Evolutionary conservation across 37 sponge, comb jelly and placozoan genomes (phyloP).

Genomic region (Dysidea cf. avara): DNA sequence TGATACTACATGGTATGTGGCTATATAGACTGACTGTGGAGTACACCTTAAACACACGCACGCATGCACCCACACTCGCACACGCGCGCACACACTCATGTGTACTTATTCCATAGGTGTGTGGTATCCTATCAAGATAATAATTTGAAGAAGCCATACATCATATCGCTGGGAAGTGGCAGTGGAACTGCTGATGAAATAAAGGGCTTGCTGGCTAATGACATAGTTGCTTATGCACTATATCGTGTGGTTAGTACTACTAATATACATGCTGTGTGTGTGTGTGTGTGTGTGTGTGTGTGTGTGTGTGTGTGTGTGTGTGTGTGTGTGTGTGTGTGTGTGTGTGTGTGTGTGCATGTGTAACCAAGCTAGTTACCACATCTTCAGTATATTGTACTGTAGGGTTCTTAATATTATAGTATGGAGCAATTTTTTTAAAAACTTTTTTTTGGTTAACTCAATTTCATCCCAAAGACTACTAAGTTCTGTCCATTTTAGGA

Average conservation of each 20-base stretch:
- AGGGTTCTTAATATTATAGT: too few species aligned
- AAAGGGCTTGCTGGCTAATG: slow-evolving; percentile 15
- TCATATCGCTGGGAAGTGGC: slow-evolving; percentile 40
- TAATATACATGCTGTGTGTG: too few species aligned
- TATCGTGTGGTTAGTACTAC: slow-evolving; percentile 82
- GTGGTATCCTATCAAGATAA: slow-evolving; percentile 49
- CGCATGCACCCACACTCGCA: not conserved
- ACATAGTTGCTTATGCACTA: slow-evolving; percentile 53
- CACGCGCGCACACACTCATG: not conserved
- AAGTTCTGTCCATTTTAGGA: too few species aligned
- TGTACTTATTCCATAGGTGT: slow-evolving; percentile 49
- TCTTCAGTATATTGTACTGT: too few species aligned
- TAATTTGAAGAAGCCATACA: slow-evolving; percentile 66
- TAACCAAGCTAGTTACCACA: too few species aligned
- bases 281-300: too few species aligned
- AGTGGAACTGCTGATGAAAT: not conserved
- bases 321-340: too few species aligned
- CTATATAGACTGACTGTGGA: not conserved
- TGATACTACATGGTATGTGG: slow-evolving; percentile 49
- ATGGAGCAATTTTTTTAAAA: too few species aligned
- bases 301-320: too few species aligned
- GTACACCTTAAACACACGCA: not conserved
- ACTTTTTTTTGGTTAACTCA: too few species aligned
- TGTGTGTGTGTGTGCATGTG: too few species aligned
- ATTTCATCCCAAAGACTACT: too few species aligned